These are phyloP conservation scores for Atrichornis clamosus DNA, from an alignment of 2,113 vertebrate genomes.

Conservation along the genomic window DNA sequence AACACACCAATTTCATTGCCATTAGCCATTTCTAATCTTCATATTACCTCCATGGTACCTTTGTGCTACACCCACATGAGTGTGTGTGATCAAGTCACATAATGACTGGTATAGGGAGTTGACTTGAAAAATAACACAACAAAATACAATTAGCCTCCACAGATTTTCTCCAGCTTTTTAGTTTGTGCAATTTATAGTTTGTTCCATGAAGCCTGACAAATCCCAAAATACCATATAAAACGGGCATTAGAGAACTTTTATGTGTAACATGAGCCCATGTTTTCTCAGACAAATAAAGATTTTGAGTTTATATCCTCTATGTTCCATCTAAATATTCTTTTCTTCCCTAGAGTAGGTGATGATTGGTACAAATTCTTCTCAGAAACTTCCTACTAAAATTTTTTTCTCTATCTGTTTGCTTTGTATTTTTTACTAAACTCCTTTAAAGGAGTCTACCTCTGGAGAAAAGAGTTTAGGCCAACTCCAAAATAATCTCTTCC, in stretches of 20 bases:
- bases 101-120: not conserved
- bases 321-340: not conserved
- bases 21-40: not conserved
- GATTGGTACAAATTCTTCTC: not conserved
- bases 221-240: not conserved
- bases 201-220: not conserved
- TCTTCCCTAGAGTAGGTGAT: not conserved
- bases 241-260: not conserved
- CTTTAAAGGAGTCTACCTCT: not conserved
- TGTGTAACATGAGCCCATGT: not conserved
- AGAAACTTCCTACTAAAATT: not conserved
- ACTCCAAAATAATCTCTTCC: not conserved
- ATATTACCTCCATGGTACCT: not conserved
- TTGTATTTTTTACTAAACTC: not conserved
- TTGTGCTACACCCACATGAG: not conserved
- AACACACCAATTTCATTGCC: not conserved
- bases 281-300: not conserved
- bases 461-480: not conserved
- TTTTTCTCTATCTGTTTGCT: not conserved
- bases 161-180: not conserved
- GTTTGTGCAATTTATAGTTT: not conserved
- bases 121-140: not conserved
- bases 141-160: not conserved
- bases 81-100: not conserved
- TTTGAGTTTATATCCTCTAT: not conserved